Evolutionary conservation across 2,113 vertebrate species (phyloP).

Genomic region (Lophotis ruficrista): DNA sequence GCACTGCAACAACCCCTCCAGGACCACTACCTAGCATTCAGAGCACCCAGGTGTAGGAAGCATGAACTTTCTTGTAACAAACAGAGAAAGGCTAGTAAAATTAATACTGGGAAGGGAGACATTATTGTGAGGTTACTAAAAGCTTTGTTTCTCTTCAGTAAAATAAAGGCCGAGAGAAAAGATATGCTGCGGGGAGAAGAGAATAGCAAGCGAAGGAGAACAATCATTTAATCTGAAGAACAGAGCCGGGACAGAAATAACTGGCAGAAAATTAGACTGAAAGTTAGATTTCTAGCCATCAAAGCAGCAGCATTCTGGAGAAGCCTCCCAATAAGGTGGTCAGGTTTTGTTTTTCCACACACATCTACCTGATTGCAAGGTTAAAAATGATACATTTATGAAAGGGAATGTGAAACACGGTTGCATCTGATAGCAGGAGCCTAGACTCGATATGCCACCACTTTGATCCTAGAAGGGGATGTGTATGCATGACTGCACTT

Average conservation of each 20-base stretch:
- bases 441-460: background rate
- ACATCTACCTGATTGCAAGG: background rate
- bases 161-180: background rate
- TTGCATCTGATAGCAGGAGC: background rate
- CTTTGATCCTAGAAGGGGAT: conserved; percentile 20
- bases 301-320: background rate
- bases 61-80: background rate
- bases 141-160: background rate
- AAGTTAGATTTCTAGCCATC: background rate
- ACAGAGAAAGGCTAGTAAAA: background rate
- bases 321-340: background rate
- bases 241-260: background rate
- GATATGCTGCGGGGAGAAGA: background rate
- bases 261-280: background rate
- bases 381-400: background rate
- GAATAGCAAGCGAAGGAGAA: background rate
- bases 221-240: background rate
- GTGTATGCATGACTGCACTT: conserved; percentile 14
- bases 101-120: background rate
- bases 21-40: background rate
- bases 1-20: background rate
- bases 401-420: background rate
- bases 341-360: background rate
- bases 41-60: background rate
- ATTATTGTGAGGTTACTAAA: background rate